Evolutionary conservation across 2,113 vertebrate genomes (phyloP), one percentile per base, ranked within the genome.

Genomic region (Apus apus): DNA sequence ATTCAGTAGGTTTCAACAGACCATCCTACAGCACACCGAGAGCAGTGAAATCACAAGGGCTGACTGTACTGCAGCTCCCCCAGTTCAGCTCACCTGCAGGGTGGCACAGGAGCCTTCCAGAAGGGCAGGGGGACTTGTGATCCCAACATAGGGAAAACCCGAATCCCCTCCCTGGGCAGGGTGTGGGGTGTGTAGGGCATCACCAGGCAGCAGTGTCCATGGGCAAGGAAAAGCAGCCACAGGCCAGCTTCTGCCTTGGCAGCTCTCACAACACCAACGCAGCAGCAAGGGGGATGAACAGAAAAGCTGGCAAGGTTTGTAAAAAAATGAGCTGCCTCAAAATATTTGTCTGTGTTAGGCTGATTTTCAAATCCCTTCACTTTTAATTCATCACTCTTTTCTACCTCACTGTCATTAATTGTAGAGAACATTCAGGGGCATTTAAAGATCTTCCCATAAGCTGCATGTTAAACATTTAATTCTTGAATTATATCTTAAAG

Each of bases 401-500:
- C 56, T 23, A 78, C 32, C 18, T 70, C 13, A 10, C 10, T 4
- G 72, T 79, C 4, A 1, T 27, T 46, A 50, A 54, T 0, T 2
- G 29, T n/a, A 53, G 64, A 89, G 38, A n/a, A 11, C 11, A 12
- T 73, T 89, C 11, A 14, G 1, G 13, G 17, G 13, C 13, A 36
- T 91, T 92, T 86, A 46, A 68, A n/a, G 34, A 26, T 89, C 75
- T 92, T 91, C 58, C 66, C 89, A 16, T 80, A 89, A 91, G 87
- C 54, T 65, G 18, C 8, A 77, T 21, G 53, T 65, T 94, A 89
- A 94, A 83, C 32, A 50, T 66, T 66, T 93, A 46, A 92, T 91
- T 91, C 48, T 72, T 72, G 14, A 77, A 78, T 71, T 71, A 76
- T 57, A 60, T 81, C 65, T 90, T 88, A 84, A 97, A 96, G 58